These are phyloP conservation scores for Nezara viridula DNA, from an alignment of 2,888 invertebrate genomes.

Conservation along the genomic window DNA sequence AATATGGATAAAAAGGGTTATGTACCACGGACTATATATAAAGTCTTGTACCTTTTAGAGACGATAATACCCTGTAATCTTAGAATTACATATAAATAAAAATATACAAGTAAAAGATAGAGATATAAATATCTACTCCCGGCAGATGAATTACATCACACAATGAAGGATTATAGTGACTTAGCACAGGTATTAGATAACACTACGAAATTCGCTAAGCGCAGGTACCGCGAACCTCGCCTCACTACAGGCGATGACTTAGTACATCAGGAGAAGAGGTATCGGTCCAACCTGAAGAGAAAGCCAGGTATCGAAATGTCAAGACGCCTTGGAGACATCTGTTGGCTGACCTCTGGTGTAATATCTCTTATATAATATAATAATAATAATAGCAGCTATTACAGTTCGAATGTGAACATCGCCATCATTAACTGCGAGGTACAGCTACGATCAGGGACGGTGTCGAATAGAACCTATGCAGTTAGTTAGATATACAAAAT, in stretches of 20 bases:
- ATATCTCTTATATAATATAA: slow-evolving; percentile 1
- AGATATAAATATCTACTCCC: not conserved
- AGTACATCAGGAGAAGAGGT: not conserved
- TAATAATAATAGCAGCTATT: not conserved
- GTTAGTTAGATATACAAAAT: too few relatives aligned
- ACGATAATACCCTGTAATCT: too few relatives aligned
- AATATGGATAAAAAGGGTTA: too few relatives aligned
- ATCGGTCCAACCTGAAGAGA: not conserved
- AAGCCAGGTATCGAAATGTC: not conserved
- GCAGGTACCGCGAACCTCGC: not conserved
- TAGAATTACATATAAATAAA: too few relatives aligned
- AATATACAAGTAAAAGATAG: too few relatives aligned
- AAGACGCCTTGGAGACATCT: not conserved
- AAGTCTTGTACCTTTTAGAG: too few relatives aligned
- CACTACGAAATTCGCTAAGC: not conserved
- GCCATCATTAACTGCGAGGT: not conserved
- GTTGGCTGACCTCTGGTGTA: not conserved
- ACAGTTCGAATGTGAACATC: not conserved
- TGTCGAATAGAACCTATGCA: too few relatives aligned
- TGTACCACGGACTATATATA: too few relatives aligned
- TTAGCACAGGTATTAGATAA: not conserved
- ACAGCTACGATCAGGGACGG: too few relatives aligned
- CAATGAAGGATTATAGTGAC: not conserved
- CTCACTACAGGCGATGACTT: not conserved
- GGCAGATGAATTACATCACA: not conserved